A percentile compares a stretch with the other conserved stretches of the same genome.
Evolutionary conservation across 2,113 vertebrate species (phyloP).

Genomic region (Shinisaurus crocodilurus): DNA sequence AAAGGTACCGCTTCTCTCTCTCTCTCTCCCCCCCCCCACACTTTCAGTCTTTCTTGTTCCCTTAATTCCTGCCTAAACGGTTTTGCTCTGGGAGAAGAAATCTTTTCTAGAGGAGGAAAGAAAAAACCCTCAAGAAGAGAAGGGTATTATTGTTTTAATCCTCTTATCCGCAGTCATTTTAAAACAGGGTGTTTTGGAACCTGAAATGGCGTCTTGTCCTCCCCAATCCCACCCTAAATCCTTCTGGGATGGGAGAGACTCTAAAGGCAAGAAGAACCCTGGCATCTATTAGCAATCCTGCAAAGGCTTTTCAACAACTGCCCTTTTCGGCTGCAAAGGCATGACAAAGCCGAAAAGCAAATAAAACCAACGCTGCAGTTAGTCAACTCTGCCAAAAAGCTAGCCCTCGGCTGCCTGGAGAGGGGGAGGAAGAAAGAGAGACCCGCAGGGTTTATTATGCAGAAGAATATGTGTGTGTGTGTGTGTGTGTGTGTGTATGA

Average conservation of each 20-base stretch:
- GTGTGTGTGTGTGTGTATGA: too few relatives aligned
- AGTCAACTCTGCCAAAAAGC: slow-evolving; percentile 70
- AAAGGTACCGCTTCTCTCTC: slow-evolving; percentile 74
- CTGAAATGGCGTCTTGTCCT: slow-evolving; percentile 93
- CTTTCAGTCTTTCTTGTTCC: slow-evolving; percentile 87
- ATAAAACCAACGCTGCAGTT: slow-evolving; percentile 76
- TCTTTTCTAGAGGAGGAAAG: slow-evolving; percentile 92
- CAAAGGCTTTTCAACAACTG: slow-evolving; percentile 75
- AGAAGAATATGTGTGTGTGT: neutral
- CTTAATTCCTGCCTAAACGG: slow-evolving; percentile 99
- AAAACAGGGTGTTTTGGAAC: slow-evolving; percentile 91
- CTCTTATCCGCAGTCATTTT: slow-evolving; percentile 98
- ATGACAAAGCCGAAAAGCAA: slow-evolving; percentile 83
- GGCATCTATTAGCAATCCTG: slow-evolving; percentile 84
- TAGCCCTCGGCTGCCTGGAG: slow-evolving; percentile 22
- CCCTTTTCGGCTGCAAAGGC: slow-evolving; percentile 80
- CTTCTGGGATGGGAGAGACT: slow-evolving; percentile 84
- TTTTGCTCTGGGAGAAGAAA: slow-evolving; percentile 97
- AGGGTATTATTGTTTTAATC: slow-evolving; percentile 99
- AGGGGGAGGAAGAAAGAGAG: slow-evolving; percentile 5
- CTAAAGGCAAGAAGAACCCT: slow-evolving; percentile 79
- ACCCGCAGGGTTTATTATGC: neutral
- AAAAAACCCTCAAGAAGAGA: slow-evolving; percentile 89
- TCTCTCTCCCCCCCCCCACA: slow-evolving; percentile 69
- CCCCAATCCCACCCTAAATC: slow-evolving; percentile 87